Evolutionary conservation across 2,797 vertebrate genomes (phyloP).

Genomic region (Pogonophryne albipinna): DNA sequence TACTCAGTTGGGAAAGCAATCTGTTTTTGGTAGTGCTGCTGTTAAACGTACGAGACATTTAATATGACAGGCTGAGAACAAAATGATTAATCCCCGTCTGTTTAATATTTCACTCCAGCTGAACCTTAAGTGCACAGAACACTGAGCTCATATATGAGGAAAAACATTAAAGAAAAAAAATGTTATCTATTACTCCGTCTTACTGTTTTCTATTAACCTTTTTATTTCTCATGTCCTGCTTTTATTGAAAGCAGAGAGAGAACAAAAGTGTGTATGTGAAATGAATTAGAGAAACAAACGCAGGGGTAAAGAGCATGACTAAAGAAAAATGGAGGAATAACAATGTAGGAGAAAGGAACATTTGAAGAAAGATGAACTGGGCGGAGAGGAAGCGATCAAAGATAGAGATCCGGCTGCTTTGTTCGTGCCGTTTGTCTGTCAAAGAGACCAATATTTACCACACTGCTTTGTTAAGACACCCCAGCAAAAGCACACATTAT

Average conservation of each 20-base stretch:
- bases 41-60: constrained; percentile 21
- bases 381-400: constrained; percentile 3
- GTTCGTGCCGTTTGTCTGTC: constrained; percentile 29
- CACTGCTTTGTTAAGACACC: constrained; percentile 16
- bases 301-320: not conserved
- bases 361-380: not conserved
- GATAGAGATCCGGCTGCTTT: constrained; percentile 3
- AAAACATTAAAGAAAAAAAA: constrained; percentile 14
- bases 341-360: not conserved
- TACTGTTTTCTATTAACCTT: not conserved
- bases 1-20: too few species aligned
- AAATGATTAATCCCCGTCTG: constrained; percentile 22
- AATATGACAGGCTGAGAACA: constrained; percentile 28
- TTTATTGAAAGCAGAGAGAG: not conserved
- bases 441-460: constrained; percentile 25
- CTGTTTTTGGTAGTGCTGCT: not conserved
- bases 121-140: not conserved
- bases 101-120: constrained; percentile 24
- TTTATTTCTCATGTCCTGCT: not conserved
- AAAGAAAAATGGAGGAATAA: not conserved
- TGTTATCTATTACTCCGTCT: not conserved
- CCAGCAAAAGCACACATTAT: constrained; percentile 18
- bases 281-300: not conserved
- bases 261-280: not conserved
- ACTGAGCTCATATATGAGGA: not conserved